Evolutionary conservation across 2,888 invertebrate species (phyloP).

Genomic region (Ypsolopha sequella): DNA sequence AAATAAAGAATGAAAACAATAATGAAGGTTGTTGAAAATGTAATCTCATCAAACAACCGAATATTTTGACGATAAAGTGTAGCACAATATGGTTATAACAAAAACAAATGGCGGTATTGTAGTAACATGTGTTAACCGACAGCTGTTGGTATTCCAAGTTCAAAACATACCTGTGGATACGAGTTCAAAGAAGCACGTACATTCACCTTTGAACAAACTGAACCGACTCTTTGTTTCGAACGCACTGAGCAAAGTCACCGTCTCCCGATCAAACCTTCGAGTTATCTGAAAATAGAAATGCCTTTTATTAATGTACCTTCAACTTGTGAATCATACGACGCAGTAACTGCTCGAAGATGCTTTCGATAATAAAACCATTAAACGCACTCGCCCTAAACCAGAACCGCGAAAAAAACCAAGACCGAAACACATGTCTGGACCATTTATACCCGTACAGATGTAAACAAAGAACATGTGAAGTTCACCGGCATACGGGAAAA

Average conservation of each 20-base stretch:
- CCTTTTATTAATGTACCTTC: slow-evolving; percentile 52
- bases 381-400: slow-evolving; percentile 16
- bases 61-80: background rate
- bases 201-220: slow-evolving; percentile 62
- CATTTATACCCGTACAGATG: slow-evolving; percentile 43
- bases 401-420: background rate
- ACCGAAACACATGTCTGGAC: slow-evolving; percentile 34
- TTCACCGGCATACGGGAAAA: slow-evolving; percentile 19
- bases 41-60: background rate
- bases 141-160: slow-evolving; percentile 3
- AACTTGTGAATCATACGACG: slow-evolving; percentile 44
- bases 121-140: background rate
- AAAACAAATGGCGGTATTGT: background rate
- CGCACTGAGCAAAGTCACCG: slow-evolving; percentile 36
- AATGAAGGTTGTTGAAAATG: no score
- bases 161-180: slow-evolving; percentile 52
- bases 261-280: slow-evolving; percentile 60
- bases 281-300: slow-evolving; percentile 68
- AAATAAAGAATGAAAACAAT: no score
- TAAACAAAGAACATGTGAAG: slow-evolving; percentile 53
- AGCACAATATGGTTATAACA: no score
- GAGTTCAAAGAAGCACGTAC: slow-evolving; percentile 44
- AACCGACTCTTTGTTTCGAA: slow-evolving; percentile 52
- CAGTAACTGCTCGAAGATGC: slow-evolving; percentile 35
- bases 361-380: slow-evolving; percentile 34